A percentile compares a stretch with the other conserved stretches of the same genome.
Conservation (phyloP, 2,888 invertebrate genomes). For the Laspeyria flexula region DNA sequence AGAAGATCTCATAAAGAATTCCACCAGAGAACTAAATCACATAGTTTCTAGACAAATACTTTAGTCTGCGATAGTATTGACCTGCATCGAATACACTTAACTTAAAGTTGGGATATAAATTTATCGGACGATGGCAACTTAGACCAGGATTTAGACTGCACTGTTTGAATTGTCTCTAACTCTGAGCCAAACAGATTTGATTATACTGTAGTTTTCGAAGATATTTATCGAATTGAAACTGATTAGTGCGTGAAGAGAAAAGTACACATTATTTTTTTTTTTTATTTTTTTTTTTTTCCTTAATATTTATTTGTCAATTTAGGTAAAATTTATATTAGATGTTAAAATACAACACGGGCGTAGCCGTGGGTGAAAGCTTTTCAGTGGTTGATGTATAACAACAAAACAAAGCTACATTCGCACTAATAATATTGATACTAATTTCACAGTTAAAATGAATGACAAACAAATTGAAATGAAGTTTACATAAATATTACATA, state of each 20-base stretch:
- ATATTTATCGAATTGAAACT: conserved; percentile 19
- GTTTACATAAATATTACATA: no score
- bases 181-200: conserved; percentile 38
- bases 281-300: no score
- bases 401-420: no score
- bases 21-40: conserved; percentile 33
- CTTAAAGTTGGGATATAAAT: conserved; percentile 70
- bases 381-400: no score
- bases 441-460: no score
- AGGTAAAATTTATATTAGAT: no score
- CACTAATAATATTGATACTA: no score
- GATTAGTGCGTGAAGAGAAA: conserved; percentile 6
- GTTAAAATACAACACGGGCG: no score
- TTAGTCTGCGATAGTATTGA: conserved; percentile 58
- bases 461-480: no score
- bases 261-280: no score
- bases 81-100: conserved; percentile 59
- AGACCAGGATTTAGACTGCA: conserved; percentile 34
- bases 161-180: conserved; percentile 32
- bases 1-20: conserved; percentile 5
- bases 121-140: conserved; percentile 50
- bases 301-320: no score
- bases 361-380: no score
- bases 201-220: conserved; percentile 24
- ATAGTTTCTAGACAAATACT: conserved; percentile 42